Evolutionary conservation across 2,113 vertebrate genomes (phyloP), one percentile per base, ranked within the genome.

Genomic region (Osmerus eperlanus): DNA sequence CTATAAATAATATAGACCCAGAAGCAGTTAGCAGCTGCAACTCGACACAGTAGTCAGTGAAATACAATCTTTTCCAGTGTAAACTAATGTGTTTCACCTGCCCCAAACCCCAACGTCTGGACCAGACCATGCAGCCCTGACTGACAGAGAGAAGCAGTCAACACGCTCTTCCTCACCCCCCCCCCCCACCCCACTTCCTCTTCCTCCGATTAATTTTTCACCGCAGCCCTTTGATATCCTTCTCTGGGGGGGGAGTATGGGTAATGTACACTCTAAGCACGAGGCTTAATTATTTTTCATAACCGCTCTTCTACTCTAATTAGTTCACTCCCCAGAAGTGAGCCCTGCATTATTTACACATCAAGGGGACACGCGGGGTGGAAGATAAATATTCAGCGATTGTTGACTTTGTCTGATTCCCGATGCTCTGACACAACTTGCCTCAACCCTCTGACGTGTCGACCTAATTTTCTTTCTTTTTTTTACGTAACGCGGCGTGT

Each of bases 11-110:
- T 92, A 81, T 78, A 92, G 74, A 16, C 70, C 73, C 74, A 81
- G 85, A 81, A 80, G 79, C 71, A 54, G 81, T 81, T 75, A 78
- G 80, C 84, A 80, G 81, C 82, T 90, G 90, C 84, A 86, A 87
- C 80, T 76, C 79, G 88, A 88, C 88, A 84, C 89, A 83, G 81
- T 73, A 75, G 78, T 81, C 72, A 16, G 5, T 88, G 90, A 90
- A 91, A 92, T 84, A 78, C 81, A 82, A 91, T 87, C 85, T 85
- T 81, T 81, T 78, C 72, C 68, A 75, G 74, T 78, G 87, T 88
- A 84, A 90, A 87, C 86, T 86, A 88, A 91, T 83, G 89, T 88
- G 81, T 91, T 88, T 91, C 87, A 91, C 90, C 90, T 90, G 84
- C 72, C 73, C 61, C 73, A 29, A 36, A 65, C 77, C 28, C 8